Percentiles rank a stretch among this genome's conserved stretches.
Conservation (phyloP, 2,888 invertebrate genomes). For the Chrysodeixis includens region DNA sequence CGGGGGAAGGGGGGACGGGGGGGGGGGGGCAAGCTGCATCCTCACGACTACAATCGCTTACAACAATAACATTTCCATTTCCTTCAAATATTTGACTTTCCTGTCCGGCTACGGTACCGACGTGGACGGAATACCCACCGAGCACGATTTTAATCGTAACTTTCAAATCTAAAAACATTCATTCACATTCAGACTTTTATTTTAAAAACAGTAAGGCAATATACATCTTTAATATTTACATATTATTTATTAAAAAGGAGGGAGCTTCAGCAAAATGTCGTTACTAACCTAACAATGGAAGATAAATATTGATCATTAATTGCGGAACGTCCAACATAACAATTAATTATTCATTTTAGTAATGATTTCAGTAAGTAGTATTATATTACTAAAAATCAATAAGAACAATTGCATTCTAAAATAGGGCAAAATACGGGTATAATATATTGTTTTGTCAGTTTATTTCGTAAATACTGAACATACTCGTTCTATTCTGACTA, state of each 20-base stretch:
- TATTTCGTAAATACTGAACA: not conserved
- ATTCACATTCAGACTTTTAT: not conserved
- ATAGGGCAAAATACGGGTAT: too few species aligned
- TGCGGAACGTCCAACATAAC: not conserved
- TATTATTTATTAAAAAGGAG: too few species aligned
- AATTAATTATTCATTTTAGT: not conserved
- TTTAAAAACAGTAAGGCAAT: too few species aligned
- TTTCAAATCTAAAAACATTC: not conserved
- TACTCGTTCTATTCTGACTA: not conserved
- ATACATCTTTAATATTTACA: too few species aligned
- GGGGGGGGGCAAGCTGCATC: constrained; percentile 23
- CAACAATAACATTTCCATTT: constrained; percentile 57
- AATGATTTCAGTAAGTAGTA: not conserved
- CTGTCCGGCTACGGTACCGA: constrained; percentile 23
- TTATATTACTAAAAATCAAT: not conserved
- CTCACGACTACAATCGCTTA: constrained; percentile 35
- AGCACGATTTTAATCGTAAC: constrained; percentile 3
- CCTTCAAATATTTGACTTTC: constrained; percentile 38
- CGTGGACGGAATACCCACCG: constrained; percentile 26
- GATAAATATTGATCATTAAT: not conserved
- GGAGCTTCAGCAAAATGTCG: too few species aligned
- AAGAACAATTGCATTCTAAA: too few species aligned
- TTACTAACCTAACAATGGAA: too few species aligned
- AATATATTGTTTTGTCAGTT: not conserved
- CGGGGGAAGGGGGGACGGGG: not conserved